phyloP scores from a whole-genome alignment of 2,888 invertebrate genomes.

The Mechanitis mazaeus region DNA sequence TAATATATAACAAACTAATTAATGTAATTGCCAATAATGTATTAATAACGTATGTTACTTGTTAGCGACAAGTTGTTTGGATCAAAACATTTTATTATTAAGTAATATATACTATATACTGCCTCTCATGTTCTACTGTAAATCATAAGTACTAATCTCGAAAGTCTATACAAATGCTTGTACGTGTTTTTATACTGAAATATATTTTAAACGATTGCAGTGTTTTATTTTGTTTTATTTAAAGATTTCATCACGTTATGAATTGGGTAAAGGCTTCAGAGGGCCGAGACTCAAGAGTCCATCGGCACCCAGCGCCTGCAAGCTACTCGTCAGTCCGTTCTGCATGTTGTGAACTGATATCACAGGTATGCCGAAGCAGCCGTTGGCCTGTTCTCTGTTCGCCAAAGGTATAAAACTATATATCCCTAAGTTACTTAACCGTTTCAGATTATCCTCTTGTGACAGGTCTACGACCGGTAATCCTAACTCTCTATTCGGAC shows the following conservation, averaged over 20 bases:
- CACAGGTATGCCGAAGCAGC: conserved; percentile 83
- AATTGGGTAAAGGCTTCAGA: conserved; percentile 76
- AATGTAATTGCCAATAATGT: too few relatives aligned
- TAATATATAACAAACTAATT: too few relatives aligned
- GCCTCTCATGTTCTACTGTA: too few relatives aligned
- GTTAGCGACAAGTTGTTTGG: neutral
- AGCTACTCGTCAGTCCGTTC: conserved; percentile 73
- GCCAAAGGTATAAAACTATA: conserved; percentile 85
- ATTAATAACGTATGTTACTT: too few relatives aligned
- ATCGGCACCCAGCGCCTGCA: conserved; percentile 81
- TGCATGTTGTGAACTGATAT: conserved; percentile 80
- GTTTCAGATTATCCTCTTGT: conserved; percentile 79
- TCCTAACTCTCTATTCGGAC: conserved; percentile 78
- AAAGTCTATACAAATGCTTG: too few relatives aligned
- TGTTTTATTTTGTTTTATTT: neutral
- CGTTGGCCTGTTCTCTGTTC: conserved; percentile 77
- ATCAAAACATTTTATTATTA: neutral
- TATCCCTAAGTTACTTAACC: conserved; percentile 81
- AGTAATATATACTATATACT: neutral
- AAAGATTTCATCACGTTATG: conserved; percentile 36
- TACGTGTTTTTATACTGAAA: too few relatives aligned
- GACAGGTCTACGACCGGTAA: conserved; percentile 84
- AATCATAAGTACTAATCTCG: too few relatives aligned
- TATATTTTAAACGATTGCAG: neutral
- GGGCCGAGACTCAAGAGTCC: conserved; percentile 84